Evolutionary conservation across 1,140 invertebrate genomes (phyloP).

Genomic region (Maniola jurtina): DNA sequence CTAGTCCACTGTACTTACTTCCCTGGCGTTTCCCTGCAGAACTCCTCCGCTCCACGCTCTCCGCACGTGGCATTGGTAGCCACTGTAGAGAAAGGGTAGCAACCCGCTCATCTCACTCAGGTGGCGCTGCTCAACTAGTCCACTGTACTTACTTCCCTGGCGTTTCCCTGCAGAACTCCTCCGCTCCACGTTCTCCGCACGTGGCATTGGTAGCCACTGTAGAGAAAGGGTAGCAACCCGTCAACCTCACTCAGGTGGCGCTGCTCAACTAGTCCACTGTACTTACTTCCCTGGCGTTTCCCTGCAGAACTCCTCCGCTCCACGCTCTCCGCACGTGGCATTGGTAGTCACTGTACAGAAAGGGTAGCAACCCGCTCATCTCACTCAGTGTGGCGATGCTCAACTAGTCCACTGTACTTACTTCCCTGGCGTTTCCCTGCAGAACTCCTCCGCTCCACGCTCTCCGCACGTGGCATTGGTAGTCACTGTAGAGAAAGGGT

Average conservation of each 20-base stretch:
- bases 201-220: constrained; percentile 92
- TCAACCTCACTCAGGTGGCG: too few relatives aligned
- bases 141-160: constrained; percentile 58
- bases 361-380: constrained; percentile 82
- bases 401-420: constrained; percentile 33
- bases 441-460: constrained; percentile 89
- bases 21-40: constrained; percentile 83
- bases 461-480: constrained; percentile 96
- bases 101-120: constrained; percentile 60
- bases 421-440: constrained; percentile 80
- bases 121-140: background rate
- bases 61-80: constrained; percentile 95
- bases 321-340: constrained; percentile 92
- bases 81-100: constrained; percentile 89
- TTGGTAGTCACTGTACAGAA: constrained; percentile 90
- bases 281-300: constrained; percentile 73
- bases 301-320: constrained; percentile 90
- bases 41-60: constrained; percentile 87
- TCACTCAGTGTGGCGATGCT: constrained; percentile 10
- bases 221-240: constrained; percentile 87
- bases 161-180: constrained; percentile 88
- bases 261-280: background rate
- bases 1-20: constrained; percentile 45
- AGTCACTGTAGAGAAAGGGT: constrained; percentile 87
- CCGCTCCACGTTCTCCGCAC: constrained; percentile 89